Evolutionary conservation across 2,797 vertebrate genomes (phyloP), one percentile per base, ranked within the genome.

Genomic region (Loris lydekkerianus): DNA sequence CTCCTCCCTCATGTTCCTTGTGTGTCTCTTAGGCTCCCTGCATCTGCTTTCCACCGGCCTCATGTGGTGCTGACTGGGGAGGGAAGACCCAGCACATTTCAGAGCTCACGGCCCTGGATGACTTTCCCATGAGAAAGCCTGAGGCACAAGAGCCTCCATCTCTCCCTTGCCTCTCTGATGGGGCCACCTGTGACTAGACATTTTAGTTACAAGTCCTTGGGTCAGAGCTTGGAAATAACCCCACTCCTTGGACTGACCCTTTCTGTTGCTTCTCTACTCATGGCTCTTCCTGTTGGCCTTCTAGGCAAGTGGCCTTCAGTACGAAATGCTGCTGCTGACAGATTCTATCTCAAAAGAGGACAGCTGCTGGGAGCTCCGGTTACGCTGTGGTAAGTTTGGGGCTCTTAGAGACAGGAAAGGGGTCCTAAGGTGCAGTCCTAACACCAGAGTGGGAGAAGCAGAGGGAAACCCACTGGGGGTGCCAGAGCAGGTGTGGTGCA

Each of bases 281-380:
- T 56, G 4, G 78, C 40, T 75, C 21, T 83, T 77, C 91, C 67
- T 58, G 2, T 94, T 92, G 37, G 46, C 75, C 37, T 96, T 95
- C 5, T 98, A 99, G 99, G 99, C 99, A 10, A 99, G 99, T 98
- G 99, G 99, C 98, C 99, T 99, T 89, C 99, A 99, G 98, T 99
- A 99, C 60, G 99, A 99, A 96, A 99, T 99, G 99, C 98, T 99
- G 98, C 98, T 99, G 87, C 98, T 99, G 72, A 99, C 99, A 0
- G 99, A 99, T 97, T 99, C 99, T 18, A 99, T 99, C 98, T 99
- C 99, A 0, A 99, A 99, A 97, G 99, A 99, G 87, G 99, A 99
- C 97, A 99, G 99, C 96, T 99, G 99, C 98, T 99, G 99, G 99
- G 99, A 99, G 97, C 98, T 99, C 3, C 98, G 99, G 1, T 98